A percentile compares a stretch with the other conserved stretches of the same genome.
Conservation (phyloP, 2,113 vertebrate species). For the Peromyscus maniculatus region DNA sequence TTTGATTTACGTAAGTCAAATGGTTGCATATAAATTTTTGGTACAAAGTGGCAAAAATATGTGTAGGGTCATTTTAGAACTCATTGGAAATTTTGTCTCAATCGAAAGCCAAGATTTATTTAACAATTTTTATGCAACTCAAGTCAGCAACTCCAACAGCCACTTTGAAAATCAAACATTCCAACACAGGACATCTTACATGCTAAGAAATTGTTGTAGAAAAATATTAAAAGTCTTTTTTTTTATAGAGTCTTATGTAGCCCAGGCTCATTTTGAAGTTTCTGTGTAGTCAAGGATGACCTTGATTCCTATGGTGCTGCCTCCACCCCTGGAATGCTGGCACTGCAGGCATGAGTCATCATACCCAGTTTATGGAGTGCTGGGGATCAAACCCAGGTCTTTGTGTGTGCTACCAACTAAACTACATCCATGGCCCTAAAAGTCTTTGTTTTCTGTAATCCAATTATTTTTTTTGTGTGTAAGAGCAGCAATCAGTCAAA, state of each 20-base stretch:
- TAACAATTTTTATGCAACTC: neutral
- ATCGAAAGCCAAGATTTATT: neutral
- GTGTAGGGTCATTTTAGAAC: neutral
- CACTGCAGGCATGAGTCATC: neutral
- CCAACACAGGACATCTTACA: neutral
- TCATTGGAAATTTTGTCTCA: neutral
- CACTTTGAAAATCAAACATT: neutral
- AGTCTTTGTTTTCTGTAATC: neutral
- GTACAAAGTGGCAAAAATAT: neutral
- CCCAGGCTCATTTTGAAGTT: neutral
- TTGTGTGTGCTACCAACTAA: no score
- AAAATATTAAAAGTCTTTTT: neutral
- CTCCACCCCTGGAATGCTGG: neutral
- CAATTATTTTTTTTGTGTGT: neutral
- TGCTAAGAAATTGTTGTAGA: neutral
- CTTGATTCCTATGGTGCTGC: neutral
- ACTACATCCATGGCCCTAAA: neutral
- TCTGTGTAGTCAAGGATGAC: neutral
- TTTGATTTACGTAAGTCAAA: neutral
- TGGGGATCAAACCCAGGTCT: neutral
- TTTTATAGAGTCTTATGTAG: neutral
- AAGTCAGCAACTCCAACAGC: neutral
- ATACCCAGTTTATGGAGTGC: neutral
- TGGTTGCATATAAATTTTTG: neutral
- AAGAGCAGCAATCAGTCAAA: neutral